Evolutionary conservation across 2,113 vertebrate genomes (phyloP), one percentile per base, ranked within the genome.

Genomic region (Tragelaphus imberbis): DNA sequence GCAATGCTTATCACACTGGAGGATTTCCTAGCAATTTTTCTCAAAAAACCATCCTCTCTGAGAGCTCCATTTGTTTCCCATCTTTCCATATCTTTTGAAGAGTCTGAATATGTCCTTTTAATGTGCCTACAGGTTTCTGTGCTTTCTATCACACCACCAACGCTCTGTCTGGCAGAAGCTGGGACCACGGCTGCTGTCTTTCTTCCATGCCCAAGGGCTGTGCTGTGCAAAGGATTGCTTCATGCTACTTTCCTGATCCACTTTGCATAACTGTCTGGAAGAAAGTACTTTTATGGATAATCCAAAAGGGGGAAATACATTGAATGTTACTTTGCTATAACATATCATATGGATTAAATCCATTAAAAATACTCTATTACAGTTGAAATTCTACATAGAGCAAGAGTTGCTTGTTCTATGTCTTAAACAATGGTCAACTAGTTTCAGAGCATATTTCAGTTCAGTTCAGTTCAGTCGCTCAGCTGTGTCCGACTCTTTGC

Each of bases 141-240:
- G 97, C 94, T 98, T 98, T 97, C 93, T 89, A 94, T 97, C 97
- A 96, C 96, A 98, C 97, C 98, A 97, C 98, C 98, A 97, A 98
- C 96, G 96, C 98, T 97, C 90, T 97, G 98, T 98, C 98, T 98
- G 97, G 96, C 97, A 97, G 96, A 81, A 95, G 80, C 95, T 93
- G 96, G 87, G 91, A 98, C 93, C 85, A 58, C 17, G 95, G 92
- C 97, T 98, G 98, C 95, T 94, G 94, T 97, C 96, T 98, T 93
- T 91, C 96, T 93, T 94, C 95, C 86, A 92, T 80, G 63, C 95
- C 36, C 65, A 97, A 97, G 89, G 63, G 79, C 82, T 96, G 82
- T 97, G 94, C 92, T 95, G 58, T 77, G 91, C 96, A 84, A 84
- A 93, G 84, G 81, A 91, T 82, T 95, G 92, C 91, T 91, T 96